phyloP scores from a whole-genome alignment of 1,140 invertebrate genomes.

The Lutraria rhynchaena region DNA sequence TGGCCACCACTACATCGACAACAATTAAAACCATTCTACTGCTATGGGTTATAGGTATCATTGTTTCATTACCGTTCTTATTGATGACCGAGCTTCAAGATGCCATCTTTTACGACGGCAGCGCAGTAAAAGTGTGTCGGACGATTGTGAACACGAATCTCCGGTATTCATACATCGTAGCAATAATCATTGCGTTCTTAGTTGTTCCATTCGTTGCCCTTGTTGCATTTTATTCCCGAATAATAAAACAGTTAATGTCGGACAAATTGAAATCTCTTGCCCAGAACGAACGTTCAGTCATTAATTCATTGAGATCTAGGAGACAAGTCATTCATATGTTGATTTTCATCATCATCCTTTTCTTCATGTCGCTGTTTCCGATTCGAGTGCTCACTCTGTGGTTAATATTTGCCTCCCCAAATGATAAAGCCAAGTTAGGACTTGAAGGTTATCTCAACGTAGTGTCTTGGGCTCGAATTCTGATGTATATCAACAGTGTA shows the following conservation, averaged over 20 bases:
- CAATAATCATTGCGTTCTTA: conserved; percentile 56
- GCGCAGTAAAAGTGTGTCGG: conserved; percentile 46
- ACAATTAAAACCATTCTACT: conserved; percentile 23
- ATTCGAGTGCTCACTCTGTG: conserved; percentile 90
- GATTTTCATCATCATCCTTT: conserved; percentile 93
- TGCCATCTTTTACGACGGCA: conserved; percentile 60
- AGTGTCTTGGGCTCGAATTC: conserved; percentile 88
- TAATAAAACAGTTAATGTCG: conserved; percentile 55
- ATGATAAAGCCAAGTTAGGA: conserved; percentile 87
- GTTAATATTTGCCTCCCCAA: conserved; percentile 85
- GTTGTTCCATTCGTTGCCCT: conserved; percentile 61
- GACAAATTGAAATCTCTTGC: not conserved
- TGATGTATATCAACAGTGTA: conserved; percentile 77
- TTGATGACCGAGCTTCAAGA: conserved; percentile 49
- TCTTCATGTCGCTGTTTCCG: conserved; percentile 94
- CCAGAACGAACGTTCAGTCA: not conserved
- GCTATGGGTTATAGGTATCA: conserved; percentile 54
- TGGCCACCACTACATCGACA: not conserved
- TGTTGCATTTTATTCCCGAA: conserved; percentile 61
- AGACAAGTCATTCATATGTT: conserved; percentile 91
- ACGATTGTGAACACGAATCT: conserved; percentile 8
- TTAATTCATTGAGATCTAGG: conserved; percentile 34
- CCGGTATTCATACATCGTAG: conserved; percentile 52
- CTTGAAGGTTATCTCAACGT: conserved; percentile 92
- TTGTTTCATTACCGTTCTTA: conserved; percentile 59